Conservation (phyloP, 1,140 invertebrate species). For the Ooceraea biroi region DNA sequence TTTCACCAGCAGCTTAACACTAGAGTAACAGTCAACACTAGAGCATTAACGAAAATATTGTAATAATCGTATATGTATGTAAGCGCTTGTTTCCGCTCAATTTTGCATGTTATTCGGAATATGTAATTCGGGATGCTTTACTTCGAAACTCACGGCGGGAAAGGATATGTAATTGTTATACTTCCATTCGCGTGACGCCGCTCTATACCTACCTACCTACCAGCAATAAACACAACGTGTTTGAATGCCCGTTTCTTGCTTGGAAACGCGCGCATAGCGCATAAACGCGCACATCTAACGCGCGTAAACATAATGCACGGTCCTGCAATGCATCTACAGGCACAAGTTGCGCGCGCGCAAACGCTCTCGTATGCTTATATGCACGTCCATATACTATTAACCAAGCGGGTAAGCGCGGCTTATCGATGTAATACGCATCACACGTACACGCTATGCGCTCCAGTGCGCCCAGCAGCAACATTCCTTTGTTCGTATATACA, state of each 20-base stretch:
- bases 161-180: constrained; percentile 25
- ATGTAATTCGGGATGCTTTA: background rate
- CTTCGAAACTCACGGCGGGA: background rate
- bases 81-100: no score
- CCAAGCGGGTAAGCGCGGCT: constrained; percentile 45
- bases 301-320: constrained; percentile 57
- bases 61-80: no score
- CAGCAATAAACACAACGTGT: constrained; percentile 31
- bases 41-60: background rate
- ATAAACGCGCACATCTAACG: constrained; percentile 52
- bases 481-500: constrained; percentile 56
- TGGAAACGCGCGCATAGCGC: constrained; percentile 40
- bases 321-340: constrained; percentile 44
- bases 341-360: no score
- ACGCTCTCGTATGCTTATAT: constrained; percentile 17
- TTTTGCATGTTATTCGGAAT: no score
- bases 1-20: background rate
- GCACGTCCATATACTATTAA: constrained; percentile 59
- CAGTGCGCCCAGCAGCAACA: constrained; percentile 40
- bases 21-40: background rate
- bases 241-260: constrained; percentile 31
- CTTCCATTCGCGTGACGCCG: background rate
- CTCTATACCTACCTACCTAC: no score
- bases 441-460: constrained; percentile 36
- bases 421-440: constrained; percentile 60